Conservation (phyloP, 2,888 invertebrate genomes). For the Noctua janthina region DNA sequence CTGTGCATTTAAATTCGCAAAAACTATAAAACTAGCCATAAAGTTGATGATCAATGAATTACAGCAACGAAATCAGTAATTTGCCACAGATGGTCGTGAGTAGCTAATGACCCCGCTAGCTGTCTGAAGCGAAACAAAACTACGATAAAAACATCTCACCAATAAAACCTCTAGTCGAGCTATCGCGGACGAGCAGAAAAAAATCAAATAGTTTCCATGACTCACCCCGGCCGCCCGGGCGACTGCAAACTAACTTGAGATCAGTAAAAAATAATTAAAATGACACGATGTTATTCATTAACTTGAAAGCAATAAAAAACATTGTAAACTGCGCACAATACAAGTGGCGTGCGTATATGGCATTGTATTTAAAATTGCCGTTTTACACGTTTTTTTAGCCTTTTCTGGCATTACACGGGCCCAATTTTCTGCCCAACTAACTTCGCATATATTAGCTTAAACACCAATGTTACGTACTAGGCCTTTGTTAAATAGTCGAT, state of each 20-base stretch:
- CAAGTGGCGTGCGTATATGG: slow-evolving; percentile 56
- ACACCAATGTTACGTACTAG: slow-evolving; percentile 31
- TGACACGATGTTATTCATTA: slow-evolving; percentile 54
- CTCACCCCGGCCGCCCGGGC: slow-evolving; percentile 68
- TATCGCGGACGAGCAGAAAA: slow-evolving; percentile 64
- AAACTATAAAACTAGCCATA: slow-evolving; percentile 59
- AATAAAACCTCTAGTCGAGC: slow-evolving; percentile 63
- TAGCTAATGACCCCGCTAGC: slow-evolving; percentile 72
- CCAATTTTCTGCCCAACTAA: slow-evolving; percentile 52
- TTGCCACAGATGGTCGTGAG: slow-evolving; percentile 66
- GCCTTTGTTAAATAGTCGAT: slow-evolving; percentile 36
- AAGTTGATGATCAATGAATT: slow-evolving; percentile 64
- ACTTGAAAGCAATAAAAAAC: slow-evolving; percentile 56
- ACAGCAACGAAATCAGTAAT: slow-evolving; percentile 64
- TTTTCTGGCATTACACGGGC: slow-evolving; percentile 12
- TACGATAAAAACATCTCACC: slow-evolving; percentile 73
- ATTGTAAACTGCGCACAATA: slow-evolving; percentile 47
- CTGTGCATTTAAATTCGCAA: slow-evolving; percentile 49
- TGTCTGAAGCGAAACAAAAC: slow-evolving; percentile 77
- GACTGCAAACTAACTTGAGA: slow-evolving; percentile 66
- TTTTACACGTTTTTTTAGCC: slow-evolving; percentile 50
- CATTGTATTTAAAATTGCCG: slow-evolving; percentile 59
- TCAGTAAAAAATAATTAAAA: slow-evolving; percentile 66
- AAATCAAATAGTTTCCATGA: slow-evolving; percentile 72
- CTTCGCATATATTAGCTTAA: slow-evolving; percentile 42